A percentile compares a stretch with the other conserved stretches of the same genome.
phyloP scores from a whole-genome alignment of 1,140 invertebrate genomes.

The Arion vulgaris region DNA sequence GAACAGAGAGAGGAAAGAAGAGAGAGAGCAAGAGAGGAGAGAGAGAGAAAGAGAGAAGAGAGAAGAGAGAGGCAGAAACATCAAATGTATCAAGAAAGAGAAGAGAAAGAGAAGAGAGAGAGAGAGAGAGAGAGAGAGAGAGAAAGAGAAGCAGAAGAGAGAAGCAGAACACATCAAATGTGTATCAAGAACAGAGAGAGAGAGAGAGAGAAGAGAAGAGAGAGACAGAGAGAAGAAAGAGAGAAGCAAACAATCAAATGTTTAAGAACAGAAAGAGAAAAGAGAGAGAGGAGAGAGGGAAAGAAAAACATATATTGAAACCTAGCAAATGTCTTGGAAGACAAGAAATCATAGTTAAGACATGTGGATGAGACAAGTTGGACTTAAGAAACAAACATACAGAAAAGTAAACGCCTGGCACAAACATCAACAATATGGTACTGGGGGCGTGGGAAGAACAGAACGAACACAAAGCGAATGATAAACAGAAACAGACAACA shows the following conservation, averaged over 20 bases:
- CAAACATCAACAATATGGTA: background rate
- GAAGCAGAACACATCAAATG: too few relatives aligned
- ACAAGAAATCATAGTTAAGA: too few relatives aligned
- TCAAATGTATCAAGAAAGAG: background rate
- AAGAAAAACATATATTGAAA: background rate
- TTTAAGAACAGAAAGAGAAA: too few relatives aligned
- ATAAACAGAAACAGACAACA: too few relatives aligned
- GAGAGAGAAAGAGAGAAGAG: too few relatives aligned
- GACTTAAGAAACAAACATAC: background rate
- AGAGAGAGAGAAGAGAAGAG: background rate
- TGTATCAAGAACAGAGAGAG: background rate
- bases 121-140: background rate
- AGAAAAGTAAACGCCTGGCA: background rate
- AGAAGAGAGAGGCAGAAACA: background rate
- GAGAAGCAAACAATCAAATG: too few relatives aligned
- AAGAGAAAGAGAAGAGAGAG: constrained; percentile 1
- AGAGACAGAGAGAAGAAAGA: too few relatives aligned
- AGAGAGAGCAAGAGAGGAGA: too few relatives aligned
- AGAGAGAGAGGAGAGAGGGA: background rate
- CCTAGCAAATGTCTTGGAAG: too few relatives aligned
- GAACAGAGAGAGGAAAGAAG: too few relatives aligned
- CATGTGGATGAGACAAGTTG: background rate
- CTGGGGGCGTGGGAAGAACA: background rate
- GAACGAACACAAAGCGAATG: background rate
- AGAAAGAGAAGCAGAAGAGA: background rate